These are phyloP conservation scores for Hypsopygia costalis DNA, from an alignment of 2,888 invertebrate genomes.

Conservation along the genomic window DNA sequence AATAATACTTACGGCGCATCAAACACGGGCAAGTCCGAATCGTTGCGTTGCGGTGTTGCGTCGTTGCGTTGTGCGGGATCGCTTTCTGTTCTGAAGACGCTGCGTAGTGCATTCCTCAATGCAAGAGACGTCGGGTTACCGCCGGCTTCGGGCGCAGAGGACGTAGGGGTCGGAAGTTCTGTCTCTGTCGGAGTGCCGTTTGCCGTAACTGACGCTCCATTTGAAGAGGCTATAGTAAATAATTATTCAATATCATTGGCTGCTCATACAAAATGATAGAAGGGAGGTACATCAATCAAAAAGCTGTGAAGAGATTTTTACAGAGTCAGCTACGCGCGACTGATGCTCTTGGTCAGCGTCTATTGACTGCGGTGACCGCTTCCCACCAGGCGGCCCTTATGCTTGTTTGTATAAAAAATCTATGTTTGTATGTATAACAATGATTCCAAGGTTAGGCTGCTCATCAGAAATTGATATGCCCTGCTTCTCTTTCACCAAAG, in stretches of 20 bases:
- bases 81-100: conserved; percentile 57
- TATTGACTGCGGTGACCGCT: too few relatives aligned
- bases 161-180: conserved; percentile 67
- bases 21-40: conserved; percentile 56
- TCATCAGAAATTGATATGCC: too few relatives aligned
- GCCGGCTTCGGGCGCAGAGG: conserved; percentile 51
- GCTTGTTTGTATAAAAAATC: too few relatives aligned
- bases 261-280: too few relatives aligned
- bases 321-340: too few relatives aligned
- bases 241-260: not conserved
- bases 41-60: conserved; percentile 39
- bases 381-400: too few relatives aligned
- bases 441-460: too few relatives aligned
- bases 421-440: too few relatives aligned
- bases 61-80: conserved; percentile 35
- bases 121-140: conserved; percentile 56
- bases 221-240: conserved; percentile 19
- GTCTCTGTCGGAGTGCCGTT: conserved; percentile 63
- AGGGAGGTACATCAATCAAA: too few relatives aligned
- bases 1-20: conserved; percentile 52
- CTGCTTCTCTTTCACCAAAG: too few relatives aligned
- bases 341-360: too few relatives aligned
- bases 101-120: conserved; percentile 63
- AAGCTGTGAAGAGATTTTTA: too few relatives aligned
- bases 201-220: conserved; percentile 34